Evolutionary conservation across 2,888 invertebrate genomes (phyloP), one percentile per base, ranked within the genome.

Genomic region (Corythucha ciliata): DNA sequence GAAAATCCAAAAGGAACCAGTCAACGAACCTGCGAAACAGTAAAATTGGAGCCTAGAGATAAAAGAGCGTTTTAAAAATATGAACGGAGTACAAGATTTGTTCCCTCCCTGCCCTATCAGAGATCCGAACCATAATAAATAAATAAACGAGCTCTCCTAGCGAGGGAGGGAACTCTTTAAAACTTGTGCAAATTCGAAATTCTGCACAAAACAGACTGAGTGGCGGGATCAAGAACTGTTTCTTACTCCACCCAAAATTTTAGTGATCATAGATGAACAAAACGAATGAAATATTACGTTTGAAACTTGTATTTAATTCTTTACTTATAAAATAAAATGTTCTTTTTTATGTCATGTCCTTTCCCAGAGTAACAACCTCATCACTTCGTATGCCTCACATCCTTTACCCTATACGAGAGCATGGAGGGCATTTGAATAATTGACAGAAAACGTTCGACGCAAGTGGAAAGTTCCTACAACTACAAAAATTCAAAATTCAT

Each of bases 81-180:
- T n/a, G n/a, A n/a, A n/a, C n/a, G n/a, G n/a, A n/a, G n/a, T n/a
- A n/a, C n/a, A n/a, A n/a, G n/a, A n/a, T n/a, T 48, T 18, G 45
- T 49, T 55, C 49, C 57, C 58, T 49, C 49, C 56, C 57, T 58
- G 45, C 55, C 51, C 58, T 57, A 58, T 52, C 46, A 55, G 50
- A 47, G 37, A 34, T 48, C 49, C n/a, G n/a, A n/a, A n/a, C n/a
- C n/a, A n/a, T n/a, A n/a, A n/a, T n/a, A n/a, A n/a, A n/a, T n/a
- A n/a, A 47, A 16, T 33, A 36, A 41, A 48, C 41, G 34, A 51
- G 42, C 34, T 45, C 52, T 57, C 48, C 57, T 58, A 58, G 58
- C 54, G 54, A 53, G 58, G 55, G 52, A 48, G 58, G 57, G 50
- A 52, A 36, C 32, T 5, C n/a, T n/a, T n/a, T n/a, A n/a, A n/a